Conservation (phyloP, 1,140 invertebrate species). For the Trialeurodes vaporariorum region DNA sequence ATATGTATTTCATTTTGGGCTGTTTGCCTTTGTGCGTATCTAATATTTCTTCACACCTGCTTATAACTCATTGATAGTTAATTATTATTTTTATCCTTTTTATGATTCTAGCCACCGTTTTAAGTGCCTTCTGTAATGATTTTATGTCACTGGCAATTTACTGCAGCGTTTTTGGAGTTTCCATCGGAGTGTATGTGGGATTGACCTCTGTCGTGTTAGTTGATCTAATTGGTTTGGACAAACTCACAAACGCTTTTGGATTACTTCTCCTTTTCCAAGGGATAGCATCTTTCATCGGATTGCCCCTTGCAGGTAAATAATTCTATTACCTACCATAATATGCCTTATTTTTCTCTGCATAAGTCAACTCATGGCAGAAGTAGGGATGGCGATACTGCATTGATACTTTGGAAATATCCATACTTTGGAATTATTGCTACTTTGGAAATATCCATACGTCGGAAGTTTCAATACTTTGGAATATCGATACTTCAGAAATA, state of each 20-base stretch:
- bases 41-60: too few species aligned
- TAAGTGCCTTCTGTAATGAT: slow-evolving; percentile 56
- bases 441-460: too few species aligned
- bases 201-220: slow-evolving; percentile 83
- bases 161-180: slow-evolving; percentile 70
- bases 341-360: neutral
- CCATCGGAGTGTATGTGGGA: slow-evolving; percentile 84
- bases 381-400: too few species aligned
- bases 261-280: slow-evolving; percentile 83
- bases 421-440: too few species aligned
- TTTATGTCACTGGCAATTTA: slow-evolving; percentile 63
- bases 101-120: slow-evolving; percentile 56
- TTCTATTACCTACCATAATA: too few species aligned
- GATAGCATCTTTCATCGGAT: slow-evolving; percentile 74
- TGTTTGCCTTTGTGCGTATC: too few species aligned
- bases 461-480: too few species aligned
- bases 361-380: neutral
- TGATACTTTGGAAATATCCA: too few species aligned
- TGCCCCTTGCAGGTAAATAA: slow-evolving; percentile 69
- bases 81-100: slow-evolving; percentile 32
- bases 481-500: too few species aligned
- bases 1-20: too few species aligned
- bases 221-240: slow-evolving; percentile 73
- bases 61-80: too few species aligned
- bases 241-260: slow-evolving; percentile 87